phyloP scores from a whole-genome alignment of 2,888 invertebrate species.

The Drosophila anceps region DNA sequence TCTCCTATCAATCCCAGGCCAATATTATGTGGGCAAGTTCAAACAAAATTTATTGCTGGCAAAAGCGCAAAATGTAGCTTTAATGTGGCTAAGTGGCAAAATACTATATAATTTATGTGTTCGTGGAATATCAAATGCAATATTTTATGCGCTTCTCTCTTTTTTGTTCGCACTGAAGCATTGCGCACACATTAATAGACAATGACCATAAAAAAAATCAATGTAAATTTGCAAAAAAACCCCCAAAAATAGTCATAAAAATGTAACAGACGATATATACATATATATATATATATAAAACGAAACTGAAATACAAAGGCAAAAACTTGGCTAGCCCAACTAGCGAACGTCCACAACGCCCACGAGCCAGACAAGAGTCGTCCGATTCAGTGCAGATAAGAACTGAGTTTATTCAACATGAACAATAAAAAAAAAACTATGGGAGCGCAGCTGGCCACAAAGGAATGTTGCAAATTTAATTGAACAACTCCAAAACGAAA shows the following conservation, averaged over 20 bases:
- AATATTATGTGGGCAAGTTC: constrained; percentile 13
- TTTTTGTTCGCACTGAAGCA: constrained; percentile 11
- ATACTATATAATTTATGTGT: constrained; percentile 25
- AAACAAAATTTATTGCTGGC: constrained; percentile 5
- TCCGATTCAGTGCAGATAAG: constrained; percentile 50
- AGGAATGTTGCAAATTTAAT: constrained; percentile 62
- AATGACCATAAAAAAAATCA: constrained; percentile 33
- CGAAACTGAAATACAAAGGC: constrained; percentile 11
- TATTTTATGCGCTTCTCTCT: constrained; percentile 14
- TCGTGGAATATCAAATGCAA: constrained; percentile 20
- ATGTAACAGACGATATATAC: constrained; percentile 7
- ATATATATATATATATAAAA: background rate
- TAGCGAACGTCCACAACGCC: constrained; percentile 12
- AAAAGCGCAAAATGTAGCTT: constrained; percentile 4
- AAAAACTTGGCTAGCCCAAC: constrained; percentile 31
- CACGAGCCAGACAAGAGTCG: constrained; percentile 14
- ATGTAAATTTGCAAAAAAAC: constrained; percentile 29
- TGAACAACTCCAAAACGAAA: constrained; percentile 66
- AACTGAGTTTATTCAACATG: constrained; percentile 28
- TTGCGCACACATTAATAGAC: constrained; percentile 32
- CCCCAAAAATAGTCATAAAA: constrained; percentile 25
- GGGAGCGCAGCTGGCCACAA: constrained; percentile 25
- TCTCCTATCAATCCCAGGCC: background rate
- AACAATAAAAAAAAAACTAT: background rate
- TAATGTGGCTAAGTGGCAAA: constrained; percentile 20